phyloP scores from a whole-genome alignment of 2,888 invertebrate species.

The Diadegma fenestrale region DNA sequence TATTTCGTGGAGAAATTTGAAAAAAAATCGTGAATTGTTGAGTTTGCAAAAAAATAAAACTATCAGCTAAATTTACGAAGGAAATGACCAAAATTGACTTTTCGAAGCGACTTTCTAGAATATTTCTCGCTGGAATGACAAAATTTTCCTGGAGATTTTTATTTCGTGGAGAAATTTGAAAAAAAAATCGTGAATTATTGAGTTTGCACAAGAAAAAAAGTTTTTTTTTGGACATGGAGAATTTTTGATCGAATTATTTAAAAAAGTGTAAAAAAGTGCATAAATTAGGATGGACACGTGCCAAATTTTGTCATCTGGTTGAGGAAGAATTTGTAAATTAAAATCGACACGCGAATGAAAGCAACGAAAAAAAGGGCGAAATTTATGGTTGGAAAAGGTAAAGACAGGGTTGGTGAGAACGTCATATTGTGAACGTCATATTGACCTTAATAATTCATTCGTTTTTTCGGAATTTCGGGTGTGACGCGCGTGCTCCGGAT shows the following conservation, averaged over 20 bases:
- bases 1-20: too few species aligned
- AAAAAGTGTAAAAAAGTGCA: not conserved
- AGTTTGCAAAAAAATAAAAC: too few species aligned
- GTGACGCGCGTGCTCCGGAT: conserved; percentile 19
- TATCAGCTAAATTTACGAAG: too few species aligned
- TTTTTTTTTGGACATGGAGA: not conserved
- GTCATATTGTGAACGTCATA: conserved; percentile 33
- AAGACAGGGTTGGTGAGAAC: conserved; percentile 28
- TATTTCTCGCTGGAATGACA: too few species aligned
- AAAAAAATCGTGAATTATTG: too few species aligned
- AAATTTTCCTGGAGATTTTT: too few species aligned
- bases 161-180: too few species aligned
- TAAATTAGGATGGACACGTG: not conserved
- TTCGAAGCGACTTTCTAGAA: too few species aligned
- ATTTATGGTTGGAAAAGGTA: conserved; percentile 22
- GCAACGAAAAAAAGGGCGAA: not conserved
- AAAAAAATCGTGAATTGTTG: too few species aligned
- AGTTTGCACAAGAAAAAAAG: not conserved
- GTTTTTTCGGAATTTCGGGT: conserved; percentile 14
- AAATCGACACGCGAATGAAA: conserved; percentile 2
- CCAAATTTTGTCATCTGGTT: conserved; percentile 36
- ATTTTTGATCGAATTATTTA: not conserved
- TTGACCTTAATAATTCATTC: conserved; percentile 13
- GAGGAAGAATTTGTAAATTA: conserved; percentile 8
- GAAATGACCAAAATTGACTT: too few species aligned